Conservation (phyloP, 2,888 invertebrate species). For the Prionchulus punctatus region DNA sequence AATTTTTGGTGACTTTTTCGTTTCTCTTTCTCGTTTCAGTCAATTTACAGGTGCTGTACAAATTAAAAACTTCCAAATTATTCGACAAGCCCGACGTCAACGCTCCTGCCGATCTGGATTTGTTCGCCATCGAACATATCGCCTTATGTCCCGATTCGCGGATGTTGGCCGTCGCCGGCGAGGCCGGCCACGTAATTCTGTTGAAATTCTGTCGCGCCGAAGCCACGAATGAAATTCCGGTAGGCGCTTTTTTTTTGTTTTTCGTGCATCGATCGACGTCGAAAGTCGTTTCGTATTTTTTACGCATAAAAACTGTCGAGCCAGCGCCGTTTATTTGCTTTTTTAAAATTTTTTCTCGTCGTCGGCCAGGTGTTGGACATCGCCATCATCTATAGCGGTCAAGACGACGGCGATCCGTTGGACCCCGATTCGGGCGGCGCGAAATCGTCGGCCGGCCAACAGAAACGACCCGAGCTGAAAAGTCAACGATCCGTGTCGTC, state of each 20-base stretch:
- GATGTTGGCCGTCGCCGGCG: conserved; percentile 69
- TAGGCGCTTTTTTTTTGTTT: no score
- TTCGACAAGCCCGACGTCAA: conserved; percentile 43
- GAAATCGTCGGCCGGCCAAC: no score
- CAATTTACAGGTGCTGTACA: conserved; percentile 85
- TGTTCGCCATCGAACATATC: conserved; percentile 72
- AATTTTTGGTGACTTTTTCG: background rate
- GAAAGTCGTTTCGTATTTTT: no score
- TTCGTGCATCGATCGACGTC: no score
- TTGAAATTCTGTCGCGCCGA: conserved; percentile 90
- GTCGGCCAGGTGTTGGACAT: conserved; percentile 52
- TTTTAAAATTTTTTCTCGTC: no score
- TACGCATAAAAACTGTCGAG: no score
- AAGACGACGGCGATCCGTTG: background rate
- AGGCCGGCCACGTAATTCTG: conserved; percentile 77
- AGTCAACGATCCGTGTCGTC: background rate
- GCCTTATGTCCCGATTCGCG: conserved; percentile 84
- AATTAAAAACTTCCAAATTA: conserved; percentile 84
- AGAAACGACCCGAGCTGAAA: background rate
- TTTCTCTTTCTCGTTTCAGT: conserved; percentile 40
- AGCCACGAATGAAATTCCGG: conserved; percentile 50
- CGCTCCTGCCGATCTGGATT: conserved; percentile 40
- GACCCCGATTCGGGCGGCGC: background rate
- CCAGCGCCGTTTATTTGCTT: no score
- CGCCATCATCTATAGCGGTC: conserved; percentile 47